Base-by-base conservation (phyloP, 2,113 vertebrate genomes). In the Ahaetulla prasina region DNA sequence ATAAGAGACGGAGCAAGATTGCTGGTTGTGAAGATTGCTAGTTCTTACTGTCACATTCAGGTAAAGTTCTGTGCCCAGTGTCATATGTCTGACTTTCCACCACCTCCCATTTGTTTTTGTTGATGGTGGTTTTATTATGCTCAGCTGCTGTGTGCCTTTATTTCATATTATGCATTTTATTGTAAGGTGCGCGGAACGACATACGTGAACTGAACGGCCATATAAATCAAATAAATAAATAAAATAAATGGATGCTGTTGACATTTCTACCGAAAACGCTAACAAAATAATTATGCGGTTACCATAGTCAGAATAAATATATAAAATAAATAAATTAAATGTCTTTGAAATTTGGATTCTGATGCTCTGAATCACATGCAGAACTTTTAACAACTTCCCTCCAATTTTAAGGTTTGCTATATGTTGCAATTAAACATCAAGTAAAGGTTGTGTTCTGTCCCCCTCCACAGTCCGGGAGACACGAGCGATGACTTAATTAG, bases 231-330 rank as follows among this genome's bases (percentile, higher is more conserved):
- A 68, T 68, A 68, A 27, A 27, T 57, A 23, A 7, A 55, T 55
- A 22, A 35, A 22, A 54, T 54, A 55, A 8, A 55, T 52, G 96
- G 94, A 93, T 94, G 93, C 90, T 92, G 85, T 94, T 94, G 68
- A 90, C 88, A 95, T 90, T 55, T 86, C 87, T 93, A 94, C 94
- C 89, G 94, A 96, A 96, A 95, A 94, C 94, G 95, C 93, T 93
- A 96, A 74, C 49, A 95, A 95, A 95, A 91, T 87, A 85, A 52
- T 89, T 92, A 54, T 95, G 95, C 95, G 91, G 94, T 84, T 89
- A 55, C 55, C 50, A 63, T 7, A 92, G 80, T 89, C 92, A 95
- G 52, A 92, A 92, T 80, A 91, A 91, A 89, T 93, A 93, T 91
- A 96, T 94, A 96, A 94, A 50, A 1, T 91, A 2, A 91, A 87